Percentiles rank a stretch among this genome's conserved stretches.
Evolutionary conservation across 2,113 vertebrate genomes (phyloP).

Genomic region (Hassar affinis): DNA sequence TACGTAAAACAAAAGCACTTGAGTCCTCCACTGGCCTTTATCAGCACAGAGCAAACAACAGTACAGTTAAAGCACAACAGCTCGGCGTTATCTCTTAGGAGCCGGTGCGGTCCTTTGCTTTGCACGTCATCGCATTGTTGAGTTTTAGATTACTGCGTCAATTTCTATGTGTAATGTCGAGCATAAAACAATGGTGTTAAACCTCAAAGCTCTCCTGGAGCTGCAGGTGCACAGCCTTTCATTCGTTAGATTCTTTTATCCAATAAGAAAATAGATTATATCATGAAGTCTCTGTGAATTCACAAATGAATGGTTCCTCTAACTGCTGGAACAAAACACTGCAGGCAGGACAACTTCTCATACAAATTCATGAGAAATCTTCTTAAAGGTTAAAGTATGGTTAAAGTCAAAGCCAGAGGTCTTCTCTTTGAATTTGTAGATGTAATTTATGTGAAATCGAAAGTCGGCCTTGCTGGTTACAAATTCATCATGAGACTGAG

Average conservation of each 20-base stretch:
- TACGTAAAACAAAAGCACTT: conserved; percentile 9
- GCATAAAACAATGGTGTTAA: background rate
- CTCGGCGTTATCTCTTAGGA: background rate
- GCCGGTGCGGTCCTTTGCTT: background rate
- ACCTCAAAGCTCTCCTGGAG: no score
- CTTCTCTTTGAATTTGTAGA: background rate
- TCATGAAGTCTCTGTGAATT: background rate
- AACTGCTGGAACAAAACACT: no score
- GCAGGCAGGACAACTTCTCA: no score
- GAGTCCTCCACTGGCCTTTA: background rate
- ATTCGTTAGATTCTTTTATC: background rate
- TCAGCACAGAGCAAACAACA: background rate
- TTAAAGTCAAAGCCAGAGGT: background rate
- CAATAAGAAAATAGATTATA: background rate
- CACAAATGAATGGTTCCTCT: background rate
- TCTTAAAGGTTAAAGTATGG: background rate
- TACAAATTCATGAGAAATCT: background rate
- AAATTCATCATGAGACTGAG: background rate
- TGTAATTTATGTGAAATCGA: no score
- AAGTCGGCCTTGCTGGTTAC: background rate
- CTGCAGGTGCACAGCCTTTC: no score
- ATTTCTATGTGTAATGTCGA: background rate
- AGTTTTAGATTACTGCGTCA: background rate
- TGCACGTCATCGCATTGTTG: background rate
- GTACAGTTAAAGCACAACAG: background rate